phyloP scores from a whole-genome alignment of 2,113 vertebrate species.

The Cyprinus carpio region DNA sequence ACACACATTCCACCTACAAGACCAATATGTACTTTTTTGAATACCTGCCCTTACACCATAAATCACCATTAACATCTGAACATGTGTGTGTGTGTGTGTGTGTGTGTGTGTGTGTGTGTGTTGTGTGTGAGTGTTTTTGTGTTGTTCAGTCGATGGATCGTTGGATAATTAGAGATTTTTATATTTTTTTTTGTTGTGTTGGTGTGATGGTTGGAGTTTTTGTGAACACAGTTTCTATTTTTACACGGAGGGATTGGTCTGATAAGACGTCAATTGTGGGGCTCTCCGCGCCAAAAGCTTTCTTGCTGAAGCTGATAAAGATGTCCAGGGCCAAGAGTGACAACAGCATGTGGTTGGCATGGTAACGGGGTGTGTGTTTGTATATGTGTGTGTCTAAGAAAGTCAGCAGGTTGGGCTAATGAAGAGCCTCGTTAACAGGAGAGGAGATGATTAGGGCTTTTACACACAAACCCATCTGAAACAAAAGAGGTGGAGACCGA shows the following conservation, averaged over 20 bases:
- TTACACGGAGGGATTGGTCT: slow-evolving; percentile 8
- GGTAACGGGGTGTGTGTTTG: slow-evolving; percentile 55
- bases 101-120: no score
- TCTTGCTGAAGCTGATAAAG: slow-evolving; percentile 59
- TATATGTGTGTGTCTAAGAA: slow-evolving; percentile 44
- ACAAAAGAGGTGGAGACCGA: slow-evolving; percentile 16
- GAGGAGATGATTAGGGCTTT: slow-evolving; percentile 62
- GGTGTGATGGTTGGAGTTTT: no score
- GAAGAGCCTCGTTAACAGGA: slow-evolving; percentile 69
- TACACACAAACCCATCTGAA: slow-evolving; percentile 55
- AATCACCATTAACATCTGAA: slow-evolving; percentile 52
- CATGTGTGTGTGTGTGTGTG: not conserved
- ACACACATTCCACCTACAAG: slow-evolving; percentile 19
- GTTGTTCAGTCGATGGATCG: no score
- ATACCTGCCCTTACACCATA: slow-evolving; percentile 40
- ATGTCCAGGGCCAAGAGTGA: slow-evolving; percentile 68
- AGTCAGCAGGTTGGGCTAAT: slow-evolving; percentile 62
- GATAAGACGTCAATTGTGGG: slow-evolving; percentile 28
- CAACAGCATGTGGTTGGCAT: slow-evolving; percentile 56
- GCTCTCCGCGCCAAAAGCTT: not conserved
- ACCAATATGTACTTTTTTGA: slow-evolving; percentile 30
- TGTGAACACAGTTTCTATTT: not conserved
- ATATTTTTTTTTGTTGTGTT: no score
- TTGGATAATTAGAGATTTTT: no score
- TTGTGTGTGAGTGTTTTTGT: no score